Base-by-base conservation (phyloP, 2,888 invertebrate genomes). In the Cyclophora punctaria region DNA sequence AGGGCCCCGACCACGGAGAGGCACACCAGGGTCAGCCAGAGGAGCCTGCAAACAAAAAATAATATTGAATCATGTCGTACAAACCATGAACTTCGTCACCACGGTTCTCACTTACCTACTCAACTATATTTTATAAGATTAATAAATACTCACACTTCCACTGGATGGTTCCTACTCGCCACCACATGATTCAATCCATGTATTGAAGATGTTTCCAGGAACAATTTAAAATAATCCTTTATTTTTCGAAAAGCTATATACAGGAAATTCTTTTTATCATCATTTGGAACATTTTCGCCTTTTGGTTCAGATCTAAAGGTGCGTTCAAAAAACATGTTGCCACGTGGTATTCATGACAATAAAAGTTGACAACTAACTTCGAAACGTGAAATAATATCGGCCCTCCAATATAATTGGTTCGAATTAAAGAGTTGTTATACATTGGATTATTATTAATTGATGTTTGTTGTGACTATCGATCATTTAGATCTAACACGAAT, bases 21-120 rank as follows among this genome's bases (percentile, higher is more conserved):
- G 6, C 76, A 79, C 40, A 92, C 89, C 52, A 89, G 80, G 3
- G 78, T 72, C 6, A 91, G 63, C 92, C 92, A 92, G 42, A 92
- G 76, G 46, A 89, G 60, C n/a, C 92, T 92, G 67, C 41, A 41
- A 41, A 7, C 7, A 7, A 2, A 41, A 41, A 41, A 41, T 41
- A 7, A 2, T 41, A 7, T 41, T 2, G 2, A 20, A 41, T 41
- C 7, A 41, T 7, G 3, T 41, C 41, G 3, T 7, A 41, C 6
- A 3, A 3, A 7, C 3, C 7, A 41, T 41, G 41, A 7, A 41
- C 7, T 41, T 7, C 7, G 7, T 41, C 41, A 20, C 20, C 20
- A 20, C 41, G 41, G 5, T 41, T 41, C 7, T 3, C 7, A 7
- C 41, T 41, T 2, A 41, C 6, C 7, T 41, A 7, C 41, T 41